A percentile compares a stretch with the other conserved stretches of the same genome.
phyloP scores from a whole-genome alignment of 1,140 invertebrate species.

The Lasaia peninsularis region DNA sequence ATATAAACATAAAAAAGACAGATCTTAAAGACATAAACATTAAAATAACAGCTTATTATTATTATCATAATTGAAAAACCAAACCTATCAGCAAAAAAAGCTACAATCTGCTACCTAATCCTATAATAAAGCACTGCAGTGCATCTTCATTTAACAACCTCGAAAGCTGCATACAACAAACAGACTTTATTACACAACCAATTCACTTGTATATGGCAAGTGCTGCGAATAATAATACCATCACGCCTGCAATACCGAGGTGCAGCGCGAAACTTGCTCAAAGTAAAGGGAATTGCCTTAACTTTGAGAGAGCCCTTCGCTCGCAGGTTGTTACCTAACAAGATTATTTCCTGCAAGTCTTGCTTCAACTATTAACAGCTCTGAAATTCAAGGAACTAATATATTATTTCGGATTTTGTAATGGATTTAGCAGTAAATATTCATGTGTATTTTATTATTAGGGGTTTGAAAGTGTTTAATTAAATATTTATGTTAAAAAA shows the following conservation, averaged over 20 bases:
- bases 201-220: constrained; percentile 19
- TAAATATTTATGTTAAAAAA: too few relatives aligned
- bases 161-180: constrained; percentile 11
- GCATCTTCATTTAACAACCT: neutral
- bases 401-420: constrained; percentile 21
- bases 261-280: constrained; percentile 43
- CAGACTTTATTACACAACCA: constrained; percentile 20
- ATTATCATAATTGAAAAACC: too few relatives aligned
- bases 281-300: constrained; percentile 65
- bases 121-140: constrained; percentile 1
- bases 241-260: constrained; percentile 28
- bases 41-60: too few relatives aligned
- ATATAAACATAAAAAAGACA: too few relatives aligned
- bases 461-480: too few relatives aligned
- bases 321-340: constrained; percentile 66
- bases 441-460: too few relatives aligned
- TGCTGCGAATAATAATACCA: constrained; percentile 29
- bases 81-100: too few relatives aligned
- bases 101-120: neutral
- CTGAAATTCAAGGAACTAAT: constrained; percentile 39
- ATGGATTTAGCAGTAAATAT: too few relatives aligned
- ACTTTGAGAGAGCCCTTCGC: constrained; percentile 57
- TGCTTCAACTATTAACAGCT: constrained; percentile 62
- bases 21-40: too few relatives aligned
- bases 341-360: constrained; percentile 62